Percentiles rank a stretch among this genome's conserved stretches.
These are phyloP conservation scores for Ranitomeya imitator DNA, from an alignment of 2,113 vertebrate genomes.

Conservation along the genomic window DNA sequence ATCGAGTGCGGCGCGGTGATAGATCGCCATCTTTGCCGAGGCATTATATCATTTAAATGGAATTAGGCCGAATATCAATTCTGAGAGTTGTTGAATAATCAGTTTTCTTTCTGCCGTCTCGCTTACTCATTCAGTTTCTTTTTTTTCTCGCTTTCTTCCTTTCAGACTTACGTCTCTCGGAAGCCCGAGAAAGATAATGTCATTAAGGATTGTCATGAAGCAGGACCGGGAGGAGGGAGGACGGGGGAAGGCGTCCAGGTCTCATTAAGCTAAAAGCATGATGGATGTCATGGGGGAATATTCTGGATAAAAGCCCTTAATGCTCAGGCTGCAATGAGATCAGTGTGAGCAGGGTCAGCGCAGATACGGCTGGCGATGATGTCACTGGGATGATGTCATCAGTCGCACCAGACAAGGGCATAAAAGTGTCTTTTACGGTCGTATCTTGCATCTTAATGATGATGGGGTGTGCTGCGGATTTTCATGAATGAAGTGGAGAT, in stretches of 20 bases:
- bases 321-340: slow-evolving; percentile 61
- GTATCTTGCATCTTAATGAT: background rate
- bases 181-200: slow-evolving; percentile 45
- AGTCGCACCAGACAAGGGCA: slow-evolving; percentile 45
- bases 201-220: slow-evolving; percentile 36
- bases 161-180: slow-evolving; percentile 8
- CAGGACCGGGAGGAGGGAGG: slow-evolving; percentile 41
- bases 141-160: background rate
- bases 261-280: slow-evolving; percentile 75
- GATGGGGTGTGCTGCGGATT: background rate
- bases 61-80: slow-evolving; percentile 3
- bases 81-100: slow-evolving; percentile 16
- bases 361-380: slow-evolving; percentile 17
- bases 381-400: slow-evolving; percentile 52
- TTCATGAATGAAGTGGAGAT: background rate
- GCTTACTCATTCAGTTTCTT: slow-evolving; percentile 24
- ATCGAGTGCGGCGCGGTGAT: too few species aligned
- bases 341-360: slow-evolving; percentile 35
- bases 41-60: background rate
- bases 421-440: slow-evolving; percentile 11
- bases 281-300: slow-evolving; percentile 50
- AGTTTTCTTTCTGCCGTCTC: slow-evolving; percentile 3
- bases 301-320: slow-evolving; percentile 68
- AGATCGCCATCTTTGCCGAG: background rate
- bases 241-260: slow-evolving; percentile 61